Evolutionary conservation across 2,113 vertebrate genomes (phyloP).

Genomic region (Ranitomeya imitator): DNA sequence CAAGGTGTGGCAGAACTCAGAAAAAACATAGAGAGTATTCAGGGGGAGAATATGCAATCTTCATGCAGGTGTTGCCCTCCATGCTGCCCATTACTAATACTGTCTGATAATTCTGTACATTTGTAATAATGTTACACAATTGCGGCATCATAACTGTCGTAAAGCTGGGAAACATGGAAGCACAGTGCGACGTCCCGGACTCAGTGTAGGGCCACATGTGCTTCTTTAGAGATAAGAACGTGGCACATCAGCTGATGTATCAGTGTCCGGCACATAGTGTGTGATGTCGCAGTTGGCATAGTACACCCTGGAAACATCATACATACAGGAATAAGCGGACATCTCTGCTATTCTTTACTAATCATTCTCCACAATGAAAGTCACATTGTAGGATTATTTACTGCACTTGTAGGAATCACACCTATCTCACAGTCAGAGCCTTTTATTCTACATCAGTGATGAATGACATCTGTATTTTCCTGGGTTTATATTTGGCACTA

Average conservation of each 20-base stretch:
- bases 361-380: neutral
- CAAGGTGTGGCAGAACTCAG: neutral
- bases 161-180: neutral
- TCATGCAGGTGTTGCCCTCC: neutral
- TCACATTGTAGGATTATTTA: neutral
- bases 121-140: neutral
- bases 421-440: neutral
- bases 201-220: constrained; percentile 13
- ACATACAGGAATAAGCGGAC: neutral
- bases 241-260: constrained; percentile 1
- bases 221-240: constrained; percentile 44
- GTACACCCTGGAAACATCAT: neutral
- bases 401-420: neutral
- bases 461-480: neutral
- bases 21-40: neutral
- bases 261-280: neutral
- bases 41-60: neutral
- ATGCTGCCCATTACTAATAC: neutral
- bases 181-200: neutral
- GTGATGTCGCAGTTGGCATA: constrained; percentile 14
- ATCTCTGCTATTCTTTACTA: neutral
- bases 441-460: neutral
- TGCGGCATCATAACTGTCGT: neutral
- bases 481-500: neutral
- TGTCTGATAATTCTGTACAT: neutral